Conservation (phyloP, 2,888 invertebrate species). For the Ochropleura leucogaster region DNA sequence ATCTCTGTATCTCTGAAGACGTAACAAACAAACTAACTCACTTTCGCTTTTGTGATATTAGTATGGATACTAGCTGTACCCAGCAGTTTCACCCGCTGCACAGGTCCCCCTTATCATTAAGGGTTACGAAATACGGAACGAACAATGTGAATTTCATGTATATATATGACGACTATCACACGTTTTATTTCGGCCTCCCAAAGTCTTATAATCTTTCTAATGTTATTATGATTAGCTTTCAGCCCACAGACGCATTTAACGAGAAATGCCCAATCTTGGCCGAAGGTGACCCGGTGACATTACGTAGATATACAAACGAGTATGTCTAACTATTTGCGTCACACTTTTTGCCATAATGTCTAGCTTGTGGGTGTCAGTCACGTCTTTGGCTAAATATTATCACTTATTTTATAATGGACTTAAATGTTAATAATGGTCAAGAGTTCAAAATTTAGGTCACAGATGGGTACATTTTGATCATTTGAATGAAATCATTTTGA, state of each 20-base stretch:
- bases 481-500: too few species aligned
- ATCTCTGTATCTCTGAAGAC: too few species aligned
- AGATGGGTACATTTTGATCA: not conserved
- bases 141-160: too few species aligned
- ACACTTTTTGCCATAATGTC: not conserved
- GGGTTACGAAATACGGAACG: too few species aligned
- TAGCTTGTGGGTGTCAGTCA: not conserved
- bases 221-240: conserved; percentile 2
- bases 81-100: too few species aligned
- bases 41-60: too few species aligned
- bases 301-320: not conserved
- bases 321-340: conserved; percentile 11
- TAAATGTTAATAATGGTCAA: conserved; percentile 7
- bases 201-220: conserved; percentile 5
- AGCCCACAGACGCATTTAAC: conserved; percentile 7
- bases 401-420: conserved; percentile 4
- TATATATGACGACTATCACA: too few species aligned
- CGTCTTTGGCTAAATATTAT: conserved; percentile 2
- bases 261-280: conserved; percentile 24
- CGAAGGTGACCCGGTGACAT: conserved; percentile 38
- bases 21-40: too few species aligned
- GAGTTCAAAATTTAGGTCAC: not conserved
- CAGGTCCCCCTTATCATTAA: too few species aligned
- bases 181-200: not conserved
- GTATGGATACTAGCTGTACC: too few species aligned